Base-by-base conservation (phyloP, 2,113 vertebrate species). In the Chaetura pelagica region DNA sequence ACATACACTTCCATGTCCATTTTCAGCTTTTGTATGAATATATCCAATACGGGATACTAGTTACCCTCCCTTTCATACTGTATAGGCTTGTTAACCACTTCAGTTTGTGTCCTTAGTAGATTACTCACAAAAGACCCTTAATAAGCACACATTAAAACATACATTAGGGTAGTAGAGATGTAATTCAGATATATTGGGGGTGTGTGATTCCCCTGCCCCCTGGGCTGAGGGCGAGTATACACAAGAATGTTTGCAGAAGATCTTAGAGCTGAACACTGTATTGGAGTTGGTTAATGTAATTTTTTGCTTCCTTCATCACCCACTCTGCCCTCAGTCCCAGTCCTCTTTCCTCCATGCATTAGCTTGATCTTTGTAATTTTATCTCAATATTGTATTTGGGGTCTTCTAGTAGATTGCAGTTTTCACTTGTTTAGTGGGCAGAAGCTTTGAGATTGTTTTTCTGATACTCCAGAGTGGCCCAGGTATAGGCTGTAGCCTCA, bases 311-410 rank as follows among this genome's bases (percentile, higher is more conserved):
- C 40, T 73, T 83, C 35, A 35, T 14, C 29, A n/a, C 29, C 21
- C 4, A 16, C 16, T 15, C 15, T 27, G 10, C 29, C 20, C 18
- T 52, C n/a, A 2, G 3, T 14, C 19, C 15, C 35, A 64, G 24
- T 76, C 38, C 1, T 85, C 10, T 85, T 83, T 76, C 15, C 23
- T 69, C 40, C 76, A 2, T 44, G 19, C 51, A 10, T 72, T 75
- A 73, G 49, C 40, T 42, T 84, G 81, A 63, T 84, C 51, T 57
- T 52, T 71, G 77, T 71, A 71, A 68, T 67, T 84, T 73, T 82
- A 44, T 79, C 38, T 78, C 14, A 55, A 66, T 32, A 12, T 38
- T 79, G n/a, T 66, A 34, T 78, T 66, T 76, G 26, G 3, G 6
- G 24, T 88, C 44, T 69, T 73, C 8, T 49, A n/a, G 30, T 42